Evolutionary conservation across 2,797 vertebrate species (phyloP).

Genomic region (Rhinichthys osculus): DNA sequence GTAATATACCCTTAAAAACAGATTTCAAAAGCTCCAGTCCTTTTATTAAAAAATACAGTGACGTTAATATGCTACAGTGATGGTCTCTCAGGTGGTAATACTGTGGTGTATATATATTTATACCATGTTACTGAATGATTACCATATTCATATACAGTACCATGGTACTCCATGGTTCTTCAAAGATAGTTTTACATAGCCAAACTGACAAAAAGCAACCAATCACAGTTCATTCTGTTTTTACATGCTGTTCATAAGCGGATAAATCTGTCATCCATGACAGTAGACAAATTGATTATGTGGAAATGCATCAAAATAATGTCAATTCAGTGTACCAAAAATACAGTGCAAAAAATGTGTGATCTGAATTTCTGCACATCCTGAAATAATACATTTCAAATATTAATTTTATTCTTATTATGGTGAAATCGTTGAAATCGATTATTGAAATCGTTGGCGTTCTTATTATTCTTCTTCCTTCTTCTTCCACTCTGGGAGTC

Average conservation of each 20-base stretch:
- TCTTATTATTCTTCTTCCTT: no score
- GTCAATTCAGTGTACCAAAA: neutral
- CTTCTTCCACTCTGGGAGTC: no score
- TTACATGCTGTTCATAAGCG: neutral
- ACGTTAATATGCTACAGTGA: neutral
- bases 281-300: neutral
- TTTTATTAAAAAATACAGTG: neutral
- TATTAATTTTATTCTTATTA: neutral
- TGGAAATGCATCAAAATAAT: neutral
- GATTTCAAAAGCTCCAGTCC: constrained; percentile 22
- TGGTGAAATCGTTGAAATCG: neutral
- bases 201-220: neutral
- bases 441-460: no score
- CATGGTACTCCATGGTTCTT: neutral
- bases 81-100: neutral
- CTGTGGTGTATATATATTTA: neutral
- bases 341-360: neutral
- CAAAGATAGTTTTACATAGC: neutral
- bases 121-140: neutral
- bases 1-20: constrained; percentile 51
- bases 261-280: neutral
- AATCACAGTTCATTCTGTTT: neutral
- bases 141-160: neutral
- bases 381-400: neutral
- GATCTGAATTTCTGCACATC: neutral